phyloP scores from a whole-genome alignment of 2,797 vertebrate species.

The Podarcis siculus region DNA sequence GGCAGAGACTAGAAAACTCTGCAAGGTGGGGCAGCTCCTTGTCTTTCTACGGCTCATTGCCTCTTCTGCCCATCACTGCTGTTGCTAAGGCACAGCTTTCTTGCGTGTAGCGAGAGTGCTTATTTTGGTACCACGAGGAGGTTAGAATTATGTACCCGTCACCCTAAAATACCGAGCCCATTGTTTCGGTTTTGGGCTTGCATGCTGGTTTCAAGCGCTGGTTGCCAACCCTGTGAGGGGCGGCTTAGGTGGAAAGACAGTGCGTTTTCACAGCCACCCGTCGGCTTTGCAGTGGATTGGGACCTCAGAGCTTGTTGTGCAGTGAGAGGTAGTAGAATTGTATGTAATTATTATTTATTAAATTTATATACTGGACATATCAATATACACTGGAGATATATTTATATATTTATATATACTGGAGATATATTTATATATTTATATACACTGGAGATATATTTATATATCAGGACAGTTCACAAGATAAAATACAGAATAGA shows the following conservation, averaged over 20 bases:
- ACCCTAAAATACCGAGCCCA: too few relatives aligned
- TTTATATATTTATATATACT: too few relatives aligned
- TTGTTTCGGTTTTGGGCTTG: neutral
- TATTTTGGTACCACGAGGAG: neutral
- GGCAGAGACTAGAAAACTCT: neutral
- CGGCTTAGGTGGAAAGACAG: neutral
- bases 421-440: too few relatives aligned
- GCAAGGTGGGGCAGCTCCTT: neutral
- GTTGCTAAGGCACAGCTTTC: neutral
- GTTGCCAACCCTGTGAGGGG: neutral
- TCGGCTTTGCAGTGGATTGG: neutral
- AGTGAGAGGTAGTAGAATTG: neutral
- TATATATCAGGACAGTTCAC: too few relatives aligned
- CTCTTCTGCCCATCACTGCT: neutral
- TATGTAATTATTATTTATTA: neutral
- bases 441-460: too few relatives aligned
- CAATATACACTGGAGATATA: too few relatives aligned
- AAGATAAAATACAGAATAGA: too few relatives aligned
- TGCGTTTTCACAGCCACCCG: neutral
- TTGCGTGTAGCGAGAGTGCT: neutral
- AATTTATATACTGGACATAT: too few relatives aligned
- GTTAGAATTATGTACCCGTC: neutral
- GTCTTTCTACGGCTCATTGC: too few relatives aligned
- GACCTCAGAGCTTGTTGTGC: too few relatives aligned
- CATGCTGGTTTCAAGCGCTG: neutral